Conservation (phyloP, 2,797 vertebrate genomes). For the Nannoperca australis region DNA sequence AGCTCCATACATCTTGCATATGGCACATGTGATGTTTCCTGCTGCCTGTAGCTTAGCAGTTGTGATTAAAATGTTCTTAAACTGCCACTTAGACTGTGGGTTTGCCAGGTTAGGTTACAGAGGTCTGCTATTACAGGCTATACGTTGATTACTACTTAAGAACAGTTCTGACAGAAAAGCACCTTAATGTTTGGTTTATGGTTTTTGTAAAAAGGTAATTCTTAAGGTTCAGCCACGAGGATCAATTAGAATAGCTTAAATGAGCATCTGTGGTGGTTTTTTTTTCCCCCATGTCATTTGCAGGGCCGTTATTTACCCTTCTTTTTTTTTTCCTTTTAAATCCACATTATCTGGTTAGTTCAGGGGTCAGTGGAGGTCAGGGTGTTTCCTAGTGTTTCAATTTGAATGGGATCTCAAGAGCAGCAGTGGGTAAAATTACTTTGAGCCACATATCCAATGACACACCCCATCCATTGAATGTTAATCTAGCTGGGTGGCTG, state of each 20-base stretch:
- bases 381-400: slow-evolving; percentile 66
- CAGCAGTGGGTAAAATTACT: slow-evolving; percentile 72
- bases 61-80: slow-evolving; percentile 57
- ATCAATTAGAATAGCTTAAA: slow-evolving; percentile 58
- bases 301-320: slow-evolving; percentile 6
- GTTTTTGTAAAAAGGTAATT: slow-evolving; percentile 45
- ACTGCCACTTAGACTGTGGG: slow-evolving; percentile 57
- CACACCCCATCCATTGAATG: slow-evolving; percentile 64
- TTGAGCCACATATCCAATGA: slow-evolving; percentile 66
- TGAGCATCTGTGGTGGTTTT: background rate
- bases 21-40: slow-evolving; percentile 29
- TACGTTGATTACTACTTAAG: slow-evolving; percentile 63
- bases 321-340: slow-evolving; percentile 22
- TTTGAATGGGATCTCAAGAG: slow-evolving; percentile 59
- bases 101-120: slow-evolving; percentile 35
- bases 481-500: slow-evolving; percentile 61
- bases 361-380: slow-evolving; percentile 58
- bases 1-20: slow-evolving; percentile 8
- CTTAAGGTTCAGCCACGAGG: slow-evolving; percentile 55
- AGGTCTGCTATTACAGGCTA: slow-evolving; percentile 63
- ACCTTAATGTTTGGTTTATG: slow-evolving; percentile 65
- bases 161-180: slow-evolving; percentile 57
- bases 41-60: slow-evolving; percentile 20
- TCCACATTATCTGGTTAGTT: slow-evolving; percentile 39
- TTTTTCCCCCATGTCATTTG: slow-evolving; percentile 10